Base-by-base conservation (phyloP, 64 coral and sea anemone genomes). In the Montipora capricornis region DNA sequence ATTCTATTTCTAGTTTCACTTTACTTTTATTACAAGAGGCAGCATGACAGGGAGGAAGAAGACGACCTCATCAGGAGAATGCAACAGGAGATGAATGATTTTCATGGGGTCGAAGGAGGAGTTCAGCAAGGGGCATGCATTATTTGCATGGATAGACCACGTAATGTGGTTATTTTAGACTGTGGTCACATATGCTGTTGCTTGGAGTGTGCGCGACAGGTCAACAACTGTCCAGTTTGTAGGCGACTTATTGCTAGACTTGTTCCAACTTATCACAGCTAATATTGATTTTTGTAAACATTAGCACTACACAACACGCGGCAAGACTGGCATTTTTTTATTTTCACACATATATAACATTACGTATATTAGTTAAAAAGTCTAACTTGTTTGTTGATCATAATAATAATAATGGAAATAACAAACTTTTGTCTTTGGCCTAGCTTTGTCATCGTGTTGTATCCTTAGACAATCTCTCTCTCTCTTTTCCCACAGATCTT, bases 171-270 rank as follows among this genome's bases (percentile, higher is more conserved):
- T 75, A 94, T 99, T 76, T 69, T 99, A 49, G 92, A 96, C 37
- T 96, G 98, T 94, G 98, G 95, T 47, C 95, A 96, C 89, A 94
- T 99, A 4, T 99, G 98, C 87, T 86, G 85, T 14, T 99, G 98
- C 12, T 81, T 85, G 51, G 75, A 24, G 15, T 99, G 97, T 76
- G 92, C 91, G 50, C 75, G 73, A 5, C 92, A 92, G 57, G 62
- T 99, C 2, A 70, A 80, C 15, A 89, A 89, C 16, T 99, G 98
- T 76, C 98, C 98, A 3, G 95, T 99, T 15, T 99, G 98, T 71
- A 87, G 97, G 76, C 69, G 90, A 7, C 37, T 26, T 11, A 99
- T 99, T 89, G 78, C 86, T 22, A 88, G 97, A 24, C 57, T 99
- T 44, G 79, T 99, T 49, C 92, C 95, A 45, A 99, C 90, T 44